Evolutionary conservation across 2,113 vertebrate genomes (phyloP), one percentile per base, ranked within the genome.

Genomic region (Deroptyus accipitrinus): DNA sequence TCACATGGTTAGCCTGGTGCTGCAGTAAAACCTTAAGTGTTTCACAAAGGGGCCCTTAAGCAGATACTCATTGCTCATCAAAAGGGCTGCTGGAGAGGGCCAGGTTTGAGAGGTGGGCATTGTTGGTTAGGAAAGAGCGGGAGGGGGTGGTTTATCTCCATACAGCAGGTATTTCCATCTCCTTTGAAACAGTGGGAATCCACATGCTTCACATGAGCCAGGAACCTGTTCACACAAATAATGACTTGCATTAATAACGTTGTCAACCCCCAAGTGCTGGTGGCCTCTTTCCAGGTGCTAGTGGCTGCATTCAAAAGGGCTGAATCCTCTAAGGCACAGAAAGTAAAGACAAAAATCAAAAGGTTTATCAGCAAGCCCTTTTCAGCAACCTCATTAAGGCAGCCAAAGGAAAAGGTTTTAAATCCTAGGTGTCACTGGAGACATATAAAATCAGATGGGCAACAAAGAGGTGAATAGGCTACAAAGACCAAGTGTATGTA

Each of bases 231-330:
- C 31, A 3, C 55, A 88, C 76, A 66, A 92, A 92, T 94, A 95
- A 96, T 94, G 95, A 85, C 66, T 83, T 89, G 83, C 73, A 93
- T 95, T 92, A 95, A 94, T 96, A 95, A 95, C 16, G 33, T 52
- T 95, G 94, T 95, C 92, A 61, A 10, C 69, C 77, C 76, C 82
- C 72, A 78, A 90, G 75, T 52, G 86, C 73, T 92, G 73, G 92
- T 95, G 93, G 94, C 86, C 94, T 57, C 77, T 73, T 88, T 97
- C 95, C 95, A 95, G 88, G 78, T 87, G 64, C 67, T 44, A 23
- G 88, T 68, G 93, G 62, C 74, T 93, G 66, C 51, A 95, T 91
- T 94, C 88, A 89, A 91, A 92, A 76, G 44, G 52, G n/a, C 28
- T 77, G 85, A 79, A 80, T 83, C 83, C 88, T 52, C 68, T 62